phyloP scores from a whole-genome alignment of 2,113 vertebrate genomes.

The Eclectus roratus region DNA sequence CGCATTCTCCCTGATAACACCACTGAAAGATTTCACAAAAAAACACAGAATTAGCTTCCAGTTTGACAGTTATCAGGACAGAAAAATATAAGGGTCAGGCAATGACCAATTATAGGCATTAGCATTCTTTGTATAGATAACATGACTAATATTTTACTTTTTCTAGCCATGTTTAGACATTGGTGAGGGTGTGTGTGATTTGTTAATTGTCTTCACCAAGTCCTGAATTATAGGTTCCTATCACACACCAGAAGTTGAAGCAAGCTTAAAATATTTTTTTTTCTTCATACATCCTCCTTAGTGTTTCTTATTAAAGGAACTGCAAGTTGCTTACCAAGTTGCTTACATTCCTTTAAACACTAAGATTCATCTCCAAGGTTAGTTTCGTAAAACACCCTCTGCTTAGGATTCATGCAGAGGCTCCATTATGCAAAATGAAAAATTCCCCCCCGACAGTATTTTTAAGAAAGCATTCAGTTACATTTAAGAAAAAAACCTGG shows the following conservation, averaged over 20 bases:
- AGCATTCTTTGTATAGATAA: slow-evolving; percentile 66
- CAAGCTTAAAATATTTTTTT: neutral
- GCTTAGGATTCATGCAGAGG: slow-evolving; percentile 20
- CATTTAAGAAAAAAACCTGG: slow-evolving; percentile 18
- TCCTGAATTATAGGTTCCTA: slow-evolving; percentile 47
- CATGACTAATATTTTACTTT: slow-evolving; percentile 49
- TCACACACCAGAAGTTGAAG: slow-evolving; percentile 31
- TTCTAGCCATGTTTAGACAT: slow-evolving; percentile 69
- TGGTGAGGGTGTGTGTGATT: slow-evolving; percentile 41
- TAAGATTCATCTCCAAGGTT: slow-evolving; percentile 13
- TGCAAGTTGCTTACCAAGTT: slow-evolving; percentile 19
- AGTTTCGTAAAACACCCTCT: slow-evolving; percentile 27
- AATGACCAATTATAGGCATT: slow-evolving; percentile 74
- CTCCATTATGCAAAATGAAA: slow-evolving; percentile 64
- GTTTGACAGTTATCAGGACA: slow-evolving; percentile 64
- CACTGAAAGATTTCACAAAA: slow-evolving; percentile 84
- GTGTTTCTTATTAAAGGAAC: slow-evolving; percentile 48
- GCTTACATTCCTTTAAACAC: slow-evolving; percentile 54
- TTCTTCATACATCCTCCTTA: slow-evolving; percentile 15
- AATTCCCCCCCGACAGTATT: slow-evolving; percentile 26
- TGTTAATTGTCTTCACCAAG: slow-evolving; percentile 65
- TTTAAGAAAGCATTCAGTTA: slow-evolving; percentile 57
- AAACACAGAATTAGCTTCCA: slow-evolving; percentile 69
- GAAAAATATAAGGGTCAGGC: slow-evolving; percentile 61
- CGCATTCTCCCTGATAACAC: slow-evolving; percentile 98